Conservation (phyloP, 2,888 invertebrate genomes). For the Oxycera nigricornis region DNA sequence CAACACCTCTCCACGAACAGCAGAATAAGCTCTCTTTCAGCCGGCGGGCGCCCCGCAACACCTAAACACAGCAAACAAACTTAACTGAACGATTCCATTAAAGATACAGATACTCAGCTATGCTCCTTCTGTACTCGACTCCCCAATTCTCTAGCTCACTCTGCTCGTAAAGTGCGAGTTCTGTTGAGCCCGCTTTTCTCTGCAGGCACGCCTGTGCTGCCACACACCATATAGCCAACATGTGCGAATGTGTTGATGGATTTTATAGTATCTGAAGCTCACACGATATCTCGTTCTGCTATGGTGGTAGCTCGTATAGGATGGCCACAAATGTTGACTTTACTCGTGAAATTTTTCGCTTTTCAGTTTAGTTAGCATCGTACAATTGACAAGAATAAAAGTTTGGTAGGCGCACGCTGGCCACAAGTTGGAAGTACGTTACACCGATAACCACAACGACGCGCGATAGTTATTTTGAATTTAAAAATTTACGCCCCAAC, state of each 20-base stretch:
- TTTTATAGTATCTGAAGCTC: background rate
- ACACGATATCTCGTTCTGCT: background rate
- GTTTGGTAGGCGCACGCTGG: conserved; percentile 19
- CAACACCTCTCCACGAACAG: background rate
- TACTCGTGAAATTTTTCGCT: conserved; percentile 23
- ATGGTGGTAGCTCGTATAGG: background rate
- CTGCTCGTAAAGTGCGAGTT: too few species aligned
- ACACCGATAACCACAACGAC: conserved; percentile 3
- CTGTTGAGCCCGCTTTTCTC: too few species aligned
- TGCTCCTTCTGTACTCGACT: too few species aligned
- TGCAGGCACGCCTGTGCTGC: background rate
- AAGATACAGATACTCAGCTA: too few species aligned
- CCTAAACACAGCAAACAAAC: too few species aligned
- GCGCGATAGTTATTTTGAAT: conserved; percentile 1
- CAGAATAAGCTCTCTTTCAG: conserved; percentile 1
- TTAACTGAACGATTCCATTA: too few species aligned
- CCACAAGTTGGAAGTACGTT: background rate
- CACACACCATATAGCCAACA: background rate
- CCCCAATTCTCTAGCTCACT: too few species aligned
- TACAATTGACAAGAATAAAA: conserved; percentile 35
- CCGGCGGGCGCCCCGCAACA: background rate
- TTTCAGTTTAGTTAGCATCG: conserved; percentile 35
- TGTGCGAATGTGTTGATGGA: background rate
- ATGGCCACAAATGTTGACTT: conserved; percentile 33
- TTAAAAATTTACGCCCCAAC: too few species aligned